A percentile compares a stretch with the other conserved stretches of the same genome.
Evolutionary conservation across 2,797 vertebrate genomes (phyloP).

Genomic region (Sebastes dallii): DNA sequence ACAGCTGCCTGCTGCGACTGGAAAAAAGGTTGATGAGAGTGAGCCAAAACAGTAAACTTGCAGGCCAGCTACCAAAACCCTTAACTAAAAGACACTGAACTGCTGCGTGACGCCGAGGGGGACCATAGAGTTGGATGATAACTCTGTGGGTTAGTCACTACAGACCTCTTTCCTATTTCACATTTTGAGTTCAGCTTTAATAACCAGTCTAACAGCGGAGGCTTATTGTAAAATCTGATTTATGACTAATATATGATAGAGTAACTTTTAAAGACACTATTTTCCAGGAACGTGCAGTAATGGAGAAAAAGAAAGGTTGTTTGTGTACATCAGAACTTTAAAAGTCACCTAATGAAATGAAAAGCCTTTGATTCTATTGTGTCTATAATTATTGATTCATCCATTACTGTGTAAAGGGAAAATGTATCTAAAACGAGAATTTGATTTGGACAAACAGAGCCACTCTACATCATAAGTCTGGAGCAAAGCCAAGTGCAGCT

Average conservation of each 20-base stretch:
- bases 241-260: neutral
- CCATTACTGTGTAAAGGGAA: neutral
- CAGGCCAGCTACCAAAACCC: no score
- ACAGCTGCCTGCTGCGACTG: no score
- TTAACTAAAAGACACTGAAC: no score
- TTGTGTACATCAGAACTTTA: neutral
- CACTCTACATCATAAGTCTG: neutral
- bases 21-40: no score
- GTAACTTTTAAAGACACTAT: neutral
- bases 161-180: neutral
- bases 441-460: neutral
- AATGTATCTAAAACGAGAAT: neutral
- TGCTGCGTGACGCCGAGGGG: no score
- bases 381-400: neutral
- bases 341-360: neutral
- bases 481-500: slow-evolving; percentile 6
- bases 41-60: no score
- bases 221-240: neutral
- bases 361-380: neutral
- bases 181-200: neutral
- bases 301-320: neutral
- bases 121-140: no score
- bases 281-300: neutral
- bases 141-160: neutral
- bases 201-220: neutral